phyloP scores from a whole-genome alignment of 2,113 vertebrate species.

The Meleagris gallopavo region DNA sequence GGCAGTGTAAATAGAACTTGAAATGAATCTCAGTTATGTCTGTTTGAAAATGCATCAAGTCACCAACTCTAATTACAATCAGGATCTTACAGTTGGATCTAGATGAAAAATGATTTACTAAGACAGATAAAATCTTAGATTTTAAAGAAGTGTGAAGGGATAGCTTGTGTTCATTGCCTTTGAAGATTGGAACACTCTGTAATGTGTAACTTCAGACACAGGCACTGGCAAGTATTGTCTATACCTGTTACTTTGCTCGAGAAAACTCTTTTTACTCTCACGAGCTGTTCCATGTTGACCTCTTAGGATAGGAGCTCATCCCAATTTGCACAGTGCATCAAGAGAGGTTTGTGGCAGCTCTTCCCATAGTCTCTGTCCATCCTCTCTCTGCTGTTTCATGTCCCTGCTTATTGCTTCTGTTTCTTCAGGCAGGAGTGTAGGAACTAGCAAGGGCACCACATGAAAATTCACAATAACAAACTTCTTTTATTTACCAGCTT shows the following conservation, averaged over 20 bases:
- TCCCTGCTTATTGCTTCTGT: background rate
- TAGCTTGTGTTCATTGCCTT: background rate
- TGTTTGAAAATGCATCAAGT: background rate
- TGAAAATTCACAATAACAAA: background rate
- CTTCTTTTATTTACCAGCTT: background rate
- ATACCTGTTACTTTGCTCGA: background rate
- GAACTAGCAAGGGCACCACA: background rate
- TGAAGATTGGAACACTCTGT: background rate
- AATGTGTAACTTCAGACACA: background rate
- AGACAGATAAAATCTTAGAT: background rate
- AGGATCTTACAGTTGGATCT: background rate
- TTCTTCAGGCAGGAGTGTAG: rapidly evolving
- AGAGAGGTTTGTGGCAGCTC: background rate
- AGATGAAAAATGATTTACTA: background rate
- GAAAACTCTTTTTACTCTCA: background rate
- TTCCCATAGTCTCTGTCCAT: too few relatives aligned
- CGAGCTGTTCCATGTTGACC: background rate
- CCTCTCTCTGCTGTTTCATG: background rate
- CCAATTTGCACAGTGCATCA: background rate
- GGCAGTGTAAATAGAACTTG: background rate
- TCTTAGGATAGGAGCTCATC: background rate
- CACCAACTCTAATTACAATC: background rate
- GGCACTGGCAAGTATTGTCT: background rate
- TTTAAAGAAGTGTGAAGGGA: background rate
- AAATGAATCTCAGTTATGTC: background rate